A percentile compares a stretch with the other conserved stretches of the same genome.
phyloP scores from a whole-genome alignment of 2,797 vertebrate species.

The Pampus argenteus region DNA sequence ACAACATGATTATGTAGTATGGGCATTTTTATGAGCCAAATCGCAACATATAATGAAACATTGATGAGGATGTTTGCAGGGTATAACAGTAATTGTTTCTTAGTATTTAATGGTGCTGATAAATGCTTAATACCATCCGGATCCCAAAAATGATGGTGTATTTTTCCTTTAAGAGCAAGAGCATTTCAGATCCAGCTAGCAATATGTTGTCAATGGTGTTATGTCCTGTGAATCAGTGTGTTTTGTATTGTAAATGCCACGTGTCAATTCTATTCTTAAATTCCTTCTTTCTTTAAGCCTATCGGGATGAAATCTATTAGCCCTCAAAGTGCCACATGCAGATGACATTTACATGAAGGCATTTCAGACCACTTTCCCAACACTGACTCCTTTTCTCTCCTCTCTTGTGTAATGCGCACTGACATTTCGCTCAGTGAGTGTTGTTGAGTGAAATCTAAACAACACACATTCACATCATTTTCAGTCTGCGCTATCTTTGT shows the following conservation, averaged over 20 bases:
- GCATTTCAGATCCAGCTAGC: not conserved
- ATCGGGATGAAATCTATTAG: conserved; percentile 22
- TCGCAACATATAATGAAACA: conserved; percentile 51
- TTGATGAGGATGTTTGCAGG: conserved; percentile 45
- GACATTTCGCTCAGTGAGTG: conserved; percentile 41
- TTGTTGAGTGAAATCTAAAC: conserved; percentile 34
- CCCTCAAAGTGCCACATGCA: conserved; percentile 26
- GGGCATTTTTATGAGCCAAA: conserved; percentile 51
- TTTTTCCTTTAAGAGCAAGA: conserved; percentile 9
- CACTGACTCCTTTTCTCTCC: conserved; percentile 1
- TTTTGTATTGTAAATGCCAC: conserved; percentile 11
- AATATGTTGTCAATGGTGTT: conserved; percentile 8
- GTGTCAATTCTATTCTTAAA: not conserved
- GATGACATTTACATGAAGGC: conserved; percentile 63
- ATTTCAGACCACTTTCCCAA: conserved; percentile 32
- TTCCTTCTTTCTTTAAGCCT: not conserved
- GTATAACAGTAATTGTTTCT: conserved; percentile 21
- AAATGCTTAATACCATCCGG: conserved; percentile 3
- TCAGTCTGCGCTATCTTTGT: conserved; percentile 23
- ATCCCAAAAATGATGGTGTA: not conserved
- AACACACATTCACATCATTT: conserved; percentile 22
- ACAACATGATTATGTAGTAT: conserved; percentile 44
- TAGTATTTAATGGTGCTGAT: conserved; percentile 11
- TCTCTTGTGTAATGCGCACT: conserved; percentile 25
- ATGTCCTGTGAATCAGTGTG: conserved; percentile 16